These are phyloP conservation scores for Galeruca laticollis DNA, from an alignment of 2,888 invertebrate species.

Conservation along the genomic window DNA sequence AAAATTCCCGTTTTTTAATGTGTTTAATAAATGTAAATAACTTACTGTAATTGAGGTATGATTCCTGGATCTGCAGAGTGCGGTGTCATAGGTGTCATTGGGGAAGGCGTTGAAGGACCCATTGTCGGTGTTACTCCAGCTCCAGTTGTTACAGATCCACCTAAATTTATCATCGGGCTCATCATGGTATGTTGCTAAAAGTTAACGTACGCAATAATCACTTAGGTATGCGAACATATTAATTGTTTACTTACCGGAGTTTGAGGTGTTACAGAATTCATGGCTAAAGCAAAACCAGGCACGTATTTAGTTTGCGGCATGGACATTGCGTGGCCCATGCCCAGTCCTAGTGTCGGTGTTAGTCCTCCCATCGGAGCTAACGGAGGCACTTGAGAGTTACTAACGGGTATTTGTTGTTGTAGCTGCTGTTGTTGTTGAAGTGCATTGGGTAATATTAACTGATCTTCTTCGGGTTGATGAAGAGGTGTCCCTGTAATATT, in stretches of 20 bases:
- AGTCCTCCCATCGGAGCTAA: slow-evolving; percentile 70
- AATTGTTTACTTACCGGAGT: slow-evolving; percentile 78
- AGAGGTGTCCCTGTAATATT: slow-evolving; percentile 76
- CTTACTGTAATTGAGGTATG: slow-evolving; percentile 91
- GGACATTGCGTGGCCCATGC: slow-evolving; percentile 75
- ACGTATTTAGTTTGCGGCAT: slow-evolving; percentile 80
- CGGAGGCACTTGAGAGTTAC: slow-evolving; percentile 70
- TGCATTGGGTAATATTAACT: slow-evolving; percentile 88
- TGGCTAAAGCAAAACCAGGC: slow-evolving; percentile 80
- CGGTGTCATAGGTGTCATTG: slow-evolving; percentile 92
- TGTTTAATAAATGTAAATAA: slow-evolving; percentile 43
- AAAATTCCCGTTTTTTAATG: too few species aligned
- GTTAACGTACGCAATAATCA: background rate
- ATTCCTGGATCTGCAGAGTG: slow-evolving; percentile 94
- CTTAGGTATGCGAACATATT: background rate
- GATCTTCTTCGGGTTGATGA: slow-evolving; percentile 92
- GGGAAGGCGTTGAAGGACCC: slow-evolving; percentile 81
- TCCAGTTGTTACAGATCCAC: slow-evolving; percentile 71
- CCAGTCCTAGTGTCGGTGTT: slow-evolving; percentile 73
- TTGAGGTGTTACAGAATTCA: slow-evolving; percentile 86
- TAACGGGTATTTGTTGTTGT: slow-evolving; percentile 59
- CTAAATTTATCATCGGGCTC: slow-evolving; percentile 77
- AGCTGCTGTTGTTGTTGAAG: slow-evolving; percentile 79
- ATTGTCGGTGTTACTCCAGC: slow-evolving; percentile 74
- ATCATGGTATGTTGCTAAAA: slow-evolving; percentile 79